phyloP scores from a whole-genome alignment of 2,888 invertebrate species.

The Meteorus colon region DNA sequence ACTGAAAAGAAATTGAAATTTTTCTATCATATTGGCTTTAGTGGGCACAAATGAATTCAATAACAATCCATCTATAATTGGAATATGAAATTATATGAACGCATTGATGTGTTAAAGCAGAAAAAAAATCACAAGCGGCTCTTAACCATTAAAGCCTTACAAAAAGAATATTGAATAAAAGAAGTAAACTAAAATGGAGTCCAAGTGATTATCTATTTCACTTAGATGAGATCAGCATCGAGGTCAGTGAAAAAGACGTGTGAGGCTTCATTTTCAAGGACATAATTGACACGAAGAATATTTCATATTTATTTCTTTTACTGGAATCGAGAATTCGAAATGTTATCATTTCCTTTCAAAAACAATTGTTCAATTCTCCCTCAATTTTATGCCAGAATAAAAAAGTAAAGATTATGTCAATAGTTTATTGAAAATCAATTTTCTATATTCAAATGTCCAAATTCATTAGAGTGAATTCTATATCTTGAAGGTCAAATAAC shows the following conservation, averaged over 20 bases:
- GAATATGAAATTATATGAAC: not conserved
- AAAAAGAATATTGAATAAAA: constrained; percentile 21
- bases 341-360: not conserved
- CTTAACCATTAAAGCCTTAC: constrained; percentile 21
- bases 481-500: too few relatives aligned
- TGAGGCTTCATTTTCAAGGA: constrained; percentile 59
- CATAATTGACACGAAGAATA: constrained; percentile 9
- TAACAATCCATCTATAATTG: not conserved
- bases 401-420: too few relatives aligned
- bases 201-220: constrained; percentile 29
- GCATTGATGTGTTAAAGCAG: not conserved
- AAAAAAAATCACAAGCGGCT: not conserved
- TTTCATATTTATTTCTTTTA: not conserved
- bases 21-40: too few relatives aligned
- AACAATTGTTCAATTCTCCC: too few relatives aligned
- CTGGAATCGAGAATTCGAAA: not conserved
- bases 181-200: not conserved
- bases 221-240: constrained; percentile 62
- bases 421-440: too few relatives aligned
- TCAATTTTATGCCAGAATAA: too few relatives aligned
- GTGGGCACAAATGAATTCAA: too few relatives aligned
- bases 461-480: too few relatives aligned
- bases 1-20: too few relatives aligned
- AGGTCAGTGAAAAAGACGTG: constrained; percentile 58
- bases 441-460: too few relatives aligned